Conservation (phyloP, 2,797 vertebrate genomes). For the Rhabdomys pumilio region DNA sequence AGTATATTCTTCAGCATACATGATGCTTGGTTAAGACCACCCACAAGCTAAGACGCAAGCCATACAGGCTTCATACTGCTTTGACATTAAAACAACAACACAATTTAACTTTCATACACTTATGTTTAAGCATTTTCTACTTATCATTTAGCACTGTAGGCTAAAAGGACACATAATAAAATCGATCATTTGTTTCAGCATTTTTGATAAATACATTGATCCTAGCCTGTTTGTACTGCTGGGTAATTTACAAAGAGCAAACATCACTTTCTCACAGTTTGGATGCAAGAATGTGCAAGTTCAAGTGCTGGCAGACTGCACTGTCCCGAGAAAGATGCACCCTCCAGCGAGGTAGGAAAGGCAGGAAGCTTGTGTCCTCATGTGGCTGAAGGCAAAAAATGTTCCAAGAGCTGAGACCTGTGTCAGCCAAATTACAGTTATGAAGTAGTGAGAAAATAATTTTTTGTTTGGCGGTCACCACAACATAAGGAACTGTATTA, state of each 20-base stretch:
- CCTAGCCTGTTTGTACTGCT: background rate
- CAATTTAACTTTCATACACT: background rate
- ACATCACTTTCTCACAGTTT: background rate
- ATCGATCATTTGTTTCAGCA: background rate
- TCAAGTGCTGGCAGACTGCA: background rate
- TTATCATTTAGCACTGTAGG: background rate
- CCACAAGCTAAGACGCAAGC: background rate
- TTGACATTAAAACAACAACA: conserved; percentile 23
- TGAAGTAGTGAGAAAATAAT: background rate
- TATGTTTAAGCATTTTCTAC: background rate
- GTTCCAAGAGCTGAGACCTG: background rate
- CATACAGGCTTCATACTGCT: background rate
- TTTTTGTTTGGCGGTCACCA: background rate
- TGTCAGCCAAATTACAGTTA: background rate
- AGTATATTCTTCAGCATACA: background rate
- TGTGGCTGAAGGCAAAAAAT: background rate
- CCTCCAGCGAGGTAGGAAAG: too few relatives aligned
- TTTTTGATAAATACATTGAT: background rate
- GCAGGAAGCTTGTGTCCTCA: background rate
- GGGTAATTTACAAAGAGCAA: background rate
- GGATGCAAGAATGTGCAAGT: background rate
- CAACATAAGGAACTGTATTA: background rate
- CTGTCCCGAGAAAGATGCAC: background rate
- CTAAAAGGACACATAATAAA: conserved; percentile 4
- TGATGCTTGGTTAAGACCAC: conserved; percentile 52